These are phyloP conservation scores for Dorcus parallelipipedus DNA, from an alignment of 2,888 invertebrate genomes.

Conservation along the genomic window DNA sequence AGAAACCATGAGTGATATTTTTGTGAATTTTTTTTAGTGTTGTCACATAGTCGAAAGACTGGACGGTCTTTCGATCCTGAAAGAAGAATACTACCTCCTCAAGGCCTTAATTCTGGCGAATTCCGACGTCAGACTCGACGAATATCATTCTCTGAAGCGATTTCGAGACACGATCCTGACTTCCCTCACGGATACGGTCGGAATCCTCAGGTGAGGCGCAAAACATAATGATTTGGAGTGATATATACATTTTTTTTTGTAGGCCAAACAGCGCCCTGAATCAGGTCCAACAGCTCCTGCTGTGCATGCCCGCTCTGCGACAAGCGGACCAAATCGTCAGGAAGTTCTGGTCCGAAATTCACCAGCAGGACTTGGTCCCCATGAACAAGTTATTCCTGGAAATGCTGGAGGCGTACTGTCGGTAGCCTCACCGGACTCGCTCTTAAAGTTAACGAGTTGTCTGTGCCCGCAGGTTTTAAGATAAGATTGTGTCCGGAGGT, in stretches of 20 bases:
- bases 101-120: slow-evolving; percentile 93
- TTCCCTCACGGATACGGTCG: slow-evolving; percentile 83
- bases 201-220: slow-evolving; percentile 62
- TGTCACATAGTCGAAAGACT: slow-evolving; percentile 72
- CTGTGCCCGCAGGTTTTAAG: too few species aligned
- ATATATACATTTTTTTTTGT: slow-evolving; percentile 25
- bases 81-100: slow-evolving; percentile 90
- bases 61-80: slow-evolving; percentile 75
- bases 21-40: slow-evolving; percentile 50
- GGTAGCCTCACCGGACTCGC: slow-evolving; percentile 48
- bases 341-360: slow-evolving; percentile 85
- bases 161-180: slow-evolving; percentile 85
- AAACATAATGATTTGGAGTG: background rate
- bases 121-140: slow-evolving; percentile 86
- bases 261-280: slow-evolving; percentile 71
- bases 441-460: background rate
- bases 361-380: slow-evolving; percentile 82
- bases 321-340: slow-evolving; percentile 88
- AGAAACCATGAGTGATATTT: background rate
- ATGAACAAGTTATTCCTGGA: slow-evolving; percentile 97
- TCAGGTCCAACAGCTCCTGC: slow-evolving; percentile 81
- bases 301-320: slow-evolving; percentile 83
- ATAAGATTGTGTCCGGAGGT: background rate
- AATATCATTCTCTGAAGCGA: slow-evolving; percentile 78
- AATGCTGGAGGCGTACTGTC: slow-evolving; percentile 83